Conservation (phyloP, 2,888 invertebrate genomes). For the Microplitis deprimator region DNA sequence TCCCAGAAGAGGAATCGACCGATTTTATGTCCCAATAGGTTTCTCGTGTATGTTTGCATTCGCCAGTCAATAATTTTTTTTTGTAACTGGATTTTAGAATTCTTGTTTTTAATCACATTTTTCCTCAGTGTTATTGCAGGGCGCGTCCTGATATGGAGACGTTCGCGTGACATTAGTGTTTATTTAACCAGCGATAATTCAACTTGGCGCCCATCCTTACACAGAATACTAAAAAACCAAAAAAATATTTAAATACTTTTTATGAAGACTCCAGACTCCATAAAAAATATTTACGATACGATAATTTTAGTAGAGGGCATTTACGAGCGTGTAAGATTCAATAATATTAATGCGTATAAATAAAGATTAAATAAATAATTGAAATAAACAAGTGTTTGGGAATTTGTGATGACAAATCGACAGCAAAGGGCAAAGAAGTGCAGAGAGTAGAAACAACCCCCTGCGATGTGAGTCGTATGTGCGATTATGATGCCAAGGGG, state of each 20-base stretch:
- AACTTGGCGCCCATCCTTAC: slow-evolving; percentile 54
- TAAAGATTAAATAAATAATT: background rate
- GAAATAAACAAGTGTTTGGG: slow-evolving; percentile 17
- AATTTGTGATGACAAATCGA: slow-evolving; percentile 19
- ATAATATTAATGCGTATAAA: background rate
- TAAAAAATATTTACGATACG: too few relatives aligned
- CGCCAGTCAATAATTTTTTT: too few relatives aligned
- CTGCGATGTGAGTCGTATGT: slow-evolving; percentile 6
- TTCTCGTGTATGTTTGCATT: too few relatives aligned
- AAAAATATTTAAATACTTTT: background rate
- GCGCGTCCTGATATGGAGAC: slow-evolving; percentile 47
- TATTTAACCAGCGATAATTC: slow-evolving; percentile 67
- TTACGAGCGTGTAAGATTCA: background rate
- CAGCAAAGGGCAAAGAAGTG: slow-evolving; percentile 11
- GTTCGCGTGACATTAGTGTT: slow-evolving; percentile 62
- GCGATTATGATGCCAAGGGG: slow-evolving; percentile 44
- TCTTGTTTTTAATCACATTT: background rate
- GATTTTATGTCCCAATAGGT: too few relatives aligned
- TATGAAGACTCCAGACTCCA: too few relatives aligned
- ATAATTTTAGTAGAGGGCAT: background rate
- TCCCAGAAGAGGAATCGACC: too few relatives aligned
- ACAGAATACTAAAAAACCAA: background rate
- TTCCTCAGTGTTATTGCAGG: slow-evolving; percentile 49
- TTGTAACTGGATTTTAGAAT: too few relatives aligned
- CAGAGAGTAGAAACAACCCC: slow-evolving; percentile 16